phyloP scores from a whole-genome alignment of 1,140 invertebrate species.

The Chironomus striatipennis region DNA sequence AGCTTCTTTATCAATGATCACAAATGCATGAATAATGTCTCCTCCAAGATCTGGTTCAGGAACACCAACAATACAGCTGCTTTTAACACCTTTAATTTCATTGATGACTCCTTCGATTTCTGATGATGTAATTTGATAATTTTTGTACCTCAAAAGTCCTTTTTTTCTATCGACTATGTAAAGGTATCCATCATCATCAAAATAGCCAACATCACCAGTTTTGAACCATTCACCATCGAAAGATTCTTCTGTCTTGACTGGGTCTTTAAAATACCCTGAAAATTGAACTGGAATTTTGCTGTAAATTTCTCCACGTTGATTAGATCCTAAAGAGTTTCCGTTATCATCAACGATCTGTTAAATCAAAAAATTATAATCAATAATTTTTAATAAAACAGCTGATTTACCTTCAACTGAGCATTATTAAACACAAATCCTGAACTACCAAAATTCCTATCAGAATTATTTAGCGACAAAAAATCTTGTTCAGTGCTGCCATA shows the following conservation, averaged over 20 bases:
- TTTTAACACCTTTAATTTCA: not conserved
- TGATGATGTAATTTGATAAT: slow-evolving; percentile 40
- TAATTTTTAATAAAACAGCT: no score
- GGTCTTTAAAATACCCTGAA: slow-evolving; percentile 41
- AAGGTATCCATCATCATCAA: slow-evolving; percentile 55
- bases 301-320: slow-evolving; percentile 38
- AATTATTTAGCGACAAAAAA: not conserved
- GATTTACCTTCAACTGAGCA: not conserved
- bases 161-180: slow-evolving; percentile 64
- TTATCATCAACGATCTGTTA: not conserved
- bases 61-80: slow-evolving; percentile 25
- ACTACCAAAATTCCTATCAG: not conserved
- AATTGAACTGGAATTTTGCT: slow-evolving; percentile 33
- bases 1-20: not conserved
- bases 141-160: slow-evolving; percentile 66
- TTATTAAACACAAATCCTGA: not conserved
- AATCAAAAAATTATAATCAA: no score
- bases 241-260: slow-evolving; percentile 43
- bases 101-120: slow-evolving; percentile 35
- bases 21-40: not conserved
- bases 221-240: slow-evolving; percentile 50
- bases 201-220: slow-evolving; percentile 65
- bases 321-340: slow-evolving; percentile 29
- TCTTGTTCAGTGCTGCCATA: slow-evolving; percentile 24
- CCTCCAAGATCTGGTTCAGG: not conserved